Percentiles rank a stretch among this genome's conserved stretches.
These are phyloP conservation scores for Meda fulgida DNA, from an alignment of 2,797 vertebrate species.

Conservation along the genomic window DNA sequence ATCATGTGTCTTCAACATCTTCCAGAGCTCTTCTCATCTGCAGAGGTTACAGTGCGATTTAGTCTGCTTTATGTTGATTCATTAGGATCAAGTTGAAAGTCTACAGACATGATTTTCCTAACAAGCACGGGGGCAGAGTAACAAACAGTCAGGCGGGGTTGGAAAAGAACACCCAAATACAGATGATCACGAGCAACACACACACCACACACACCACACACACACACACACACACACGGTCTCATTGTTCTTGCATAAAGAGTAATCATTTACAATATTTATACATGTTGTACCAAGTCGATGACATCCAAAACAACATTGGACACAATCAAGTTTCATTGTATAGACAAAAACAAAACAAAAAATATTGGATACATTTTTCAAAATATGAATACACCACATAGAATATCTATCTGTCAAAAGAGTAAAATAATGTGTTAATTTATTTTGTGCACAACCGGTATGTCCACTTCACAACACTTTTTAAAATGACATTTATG, in stretches of 20 bases:
- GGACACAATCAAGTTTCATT: background rate
- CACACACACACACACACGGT: background rate
- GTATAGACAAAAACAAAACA: background rate
- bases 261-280: background rate
- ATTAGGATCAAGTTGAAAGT: slow-evolving; percentile 35
- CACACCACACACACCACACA: background rate
- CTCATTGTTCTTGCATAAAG: background rate
- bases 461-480: background rate
- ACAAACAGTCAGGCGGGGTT: slow-evolving; percentile 22
- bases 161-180: slow-evolving; percentile 37
- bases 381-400: background rate
- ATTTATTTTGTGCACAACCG: background rate
- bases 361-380: background rate
- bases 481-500: slow-evolving; percentile 3
- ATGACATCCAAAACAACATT: background rate
- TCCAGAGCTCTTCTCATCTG: slow-evolving; percentile 12
- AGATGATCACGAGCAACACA: slow-evolving; percentile 39
- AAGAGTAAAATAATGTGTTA: background rate
- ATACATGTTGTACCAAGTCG: background rate
- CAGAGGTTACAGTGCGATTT: slow-evolving; percentile 8
- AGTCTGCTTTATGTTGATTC: slow-evolving; percentile 21
- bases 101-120: slow-evolving; percentile 26
- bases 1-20: slow-evolving; percentile 39
- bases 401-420: background rate
- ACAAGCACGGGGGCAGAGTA: slow-evolving; percentile 21